A percentile compares a stretch with the other conserved stretches of the same genome.
Evolutionary conservation across 1,140 invertebrate species (phyloP).

Genomic region (Bombyx mandarina): DNA sequence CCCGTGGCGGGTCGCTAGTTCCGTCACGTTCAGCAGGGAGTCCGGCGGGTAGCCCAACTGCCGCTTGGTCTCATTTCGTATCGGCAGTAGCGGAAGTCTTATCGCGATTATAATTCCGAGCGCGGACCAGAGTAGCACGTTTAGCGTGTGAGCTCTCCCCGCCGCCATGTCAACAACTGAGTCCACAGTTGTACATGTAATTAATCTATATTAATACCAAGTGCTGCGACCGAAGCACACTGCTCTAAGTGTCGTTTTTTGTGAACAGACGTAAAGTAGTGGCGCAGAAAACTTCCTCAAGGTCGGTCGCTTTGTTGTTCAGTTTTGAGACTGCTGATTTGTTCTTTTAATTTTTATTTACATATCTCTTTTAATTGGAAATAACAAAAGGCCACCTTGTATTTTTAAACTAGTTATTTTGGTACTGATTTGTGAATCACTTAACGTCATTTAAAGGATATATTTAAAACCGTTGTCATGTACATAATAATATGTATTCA

Average conservation of each 20-base stretch:
- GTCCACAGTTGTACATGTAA: neutral
- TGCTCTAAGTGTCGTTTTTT: neutral
- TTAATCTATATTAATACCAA: neutral
- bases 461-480: too few species aligned
- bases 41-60: constrained; percentile 5
- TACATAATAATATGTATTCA: too few species aligned
- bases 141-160: neutral
- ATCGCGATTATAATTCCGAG: neutral
- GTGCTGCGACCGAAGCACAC: neutral
- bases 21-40: constrained; percentile 32
- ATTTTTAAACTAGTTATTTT: too few species aligned
- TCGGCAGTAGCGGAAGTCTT: constrained; percentile 1
- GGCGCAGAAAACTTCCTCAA: too few species aligned
- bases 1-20: constrained; percentile 25
- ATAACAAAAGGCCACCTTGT: too few species aligned
- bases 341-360: too few species aligned
- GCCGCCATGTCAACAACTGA: constrained; percentile 2
- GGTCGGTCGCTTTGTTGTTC: too few species aligned
- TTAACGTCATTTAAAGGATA: too few species aligned
- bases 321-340: too few species aligned
- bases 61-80: constrained; percentile 4
- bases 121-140: neutral
- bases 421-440: too few species aligned
- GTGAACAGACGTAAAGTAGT: too few species aligned
- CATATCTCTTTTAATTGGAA: too few species aligned